These are phyloP conservation scores for Halichondria panicea DNA, from an alignment of 37 sponge, comb jelly and placozoan species.

Conservation along the genomic window DNA sequence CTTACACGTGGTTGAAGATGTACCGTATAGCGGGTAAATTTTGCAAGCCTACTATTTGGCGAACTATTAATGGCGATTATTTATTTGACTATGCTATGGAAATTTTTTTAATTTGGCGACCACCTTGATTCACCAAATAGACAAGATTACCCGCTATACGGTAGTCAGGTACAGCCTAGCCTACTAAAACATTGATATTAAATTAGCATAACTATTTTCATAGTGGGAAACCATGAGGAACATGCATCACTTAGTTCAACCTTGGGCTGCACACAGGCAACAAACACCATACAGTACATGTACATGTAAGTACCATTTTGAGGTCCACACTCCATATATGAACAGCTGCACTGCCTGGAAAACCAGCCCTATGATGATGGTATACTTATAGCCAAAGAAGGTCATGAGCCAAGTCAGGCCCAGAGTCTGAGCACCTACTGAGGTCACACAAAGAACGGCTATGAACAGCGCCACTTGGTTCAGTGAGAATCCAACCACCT, in stretches of 20 bases:
- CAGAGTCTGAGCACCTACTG: slow-evolving; percentile 78
- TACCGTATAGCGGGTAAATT: not conserved
- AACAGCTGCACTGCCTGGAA: slow-evolving; percentile 77
- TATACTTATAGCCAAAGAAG: slow-evolving; percentile 61
- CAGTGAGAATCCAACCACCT: slow-evolving; percentile 65
- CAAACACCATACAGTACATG: not conserved
- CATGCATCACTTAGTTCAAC: no score
- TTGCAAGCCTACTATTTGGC: not conserved
- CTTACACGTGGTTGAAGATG: not conserved
- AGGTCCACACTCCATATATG: slow-evolving; percentile 71
- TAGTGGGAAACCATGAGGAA: not conserved
- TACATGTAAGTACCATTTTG: slow-evolving; percentile 54
- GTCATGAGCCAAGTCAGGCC: slow-evolving; percentile 54
- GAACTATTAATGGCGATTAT: not conserved
- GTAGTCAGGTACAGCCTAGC: not conserved
- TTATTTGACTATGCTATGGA: not conserved
- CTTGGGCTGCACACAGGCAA: no score
- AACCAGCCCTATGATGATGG: slow-evolving; percentile 74
- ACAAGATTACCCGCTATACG: not conserved
- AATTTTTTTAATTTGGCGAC: not conserved
- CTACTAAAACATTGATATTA: not conserved
- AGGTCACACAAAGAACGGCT: slow-evolving; percentile 73
- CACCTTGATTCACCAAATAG: no score
- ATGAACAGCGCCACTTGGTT: slow-evolving; percentile 81
- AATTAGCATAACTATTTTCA: not conserved